Conservation (phyloP, 2,797 vertebrate genomes). For the Lutjanus argentimaculatus region DNA sequence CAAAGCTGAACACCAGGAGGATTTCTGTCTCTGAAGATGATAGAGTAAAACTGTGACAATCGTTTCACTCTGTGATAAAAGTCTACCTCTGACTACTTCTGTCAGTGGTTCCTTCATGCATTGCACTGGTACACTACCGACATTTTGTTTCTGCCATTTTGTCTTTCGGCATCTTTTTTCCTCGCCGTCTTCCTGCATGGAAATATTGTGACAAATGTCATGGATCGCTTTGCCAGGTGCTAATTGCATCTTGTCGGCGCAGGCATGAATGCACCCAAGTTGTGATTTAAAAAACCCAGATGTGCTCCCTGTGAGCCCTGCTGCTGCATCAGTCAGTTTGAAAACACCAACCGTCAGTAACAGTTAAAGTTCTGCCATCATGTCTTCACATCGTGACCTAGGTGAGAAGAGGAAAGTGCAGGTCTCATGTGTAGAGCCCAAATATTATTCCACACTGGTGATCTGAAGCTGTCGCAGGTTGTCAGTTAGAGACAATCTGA, state of each 20-base stretch:
- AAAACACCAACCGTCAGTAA: slow-evolving; percentile 3
- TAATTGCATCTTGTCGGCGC: slow-evolving; percentile 18
- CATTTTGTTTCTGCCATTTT: slow-evolving; percentile 40
- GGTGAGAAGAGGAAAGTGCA: neutral
- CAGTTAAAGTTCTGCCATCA: neutral
- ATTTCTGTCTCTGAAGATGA: slow-evolving; percentile 22
- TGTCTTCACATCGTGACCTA: neutral
- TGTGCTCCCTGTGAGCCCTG: neutral
- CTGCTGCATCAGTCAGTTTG: neutral
- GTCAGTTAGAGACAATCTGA: neutral
- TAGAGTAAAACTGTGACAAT: neutral
- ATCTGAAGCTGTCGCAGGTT: slow-evolving; percentile 1
- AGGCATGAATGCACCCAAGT: slow-evolving; percentile 19
- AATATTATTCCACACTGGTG: neutral
- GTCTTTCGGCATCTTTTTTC: neutral
- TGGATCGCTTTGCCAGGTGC: slow-evolving; percentile 13
- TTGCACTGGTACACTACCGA: slow-evolving; percentile 11
- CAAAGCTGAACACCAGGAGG: slow-evolving; percentile 26
- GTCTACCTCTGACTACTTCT: slow-evolving; percentile 5
- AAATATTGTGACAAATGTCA: slow-evolving; percentile 39
- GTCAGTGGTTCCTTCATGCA: neutral
- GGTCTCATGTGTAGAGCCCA: slow-evolving; percentile 1
- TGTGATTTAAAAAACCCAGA: neutral
- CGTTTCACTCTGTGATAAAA: neutral
- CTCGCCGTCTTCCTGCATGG: neutral